These are phyloP conservation scores for Campylomormyrus numenius DNA, from an alignment of 2,113 vertebrate species.

Conservation along the genomic window DNA sequence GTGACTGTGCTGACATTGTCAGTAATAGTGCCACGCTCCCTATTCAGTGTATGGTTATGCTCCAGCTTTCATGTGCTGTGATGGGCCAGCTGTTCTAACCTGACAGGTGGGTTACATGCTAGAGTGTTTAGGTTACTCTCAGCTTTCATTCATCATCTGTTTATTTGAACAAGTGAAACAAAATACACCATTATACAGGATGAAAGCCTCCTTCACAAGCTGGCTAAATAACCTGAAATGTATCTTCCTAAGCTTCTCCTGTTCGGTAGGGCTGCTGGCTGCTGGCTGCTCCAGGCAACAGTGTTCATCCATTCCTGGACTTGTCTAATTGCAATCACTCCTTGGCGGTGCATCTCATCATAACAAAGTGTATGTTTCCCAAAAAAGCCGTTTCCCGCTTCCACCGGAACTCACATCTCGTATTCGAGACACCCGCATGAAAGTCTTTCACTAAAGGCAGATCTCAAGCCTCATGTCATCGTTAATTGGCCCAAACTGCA, in stretches of 20 bases:
- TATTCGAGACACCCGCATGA: background rate
- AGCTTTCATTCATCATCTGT: background rate
- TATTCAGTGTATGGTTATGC: background rate
- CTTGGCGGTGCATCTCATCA: background rate
- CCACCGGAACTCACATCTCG: background rate
- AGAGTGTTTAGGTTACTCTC: background rate
- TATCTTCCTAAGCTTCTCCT: background rate
- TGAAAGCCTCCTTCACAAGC: background rate
- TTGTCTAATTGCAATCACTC: background rate
- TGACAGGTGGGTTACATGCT: background rate
- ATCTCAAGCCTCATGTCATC: background rate
- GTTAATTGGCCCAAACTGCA: background rate
- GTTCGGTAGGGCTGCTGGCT: background rate
- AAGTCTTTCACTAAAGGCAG: background rate
- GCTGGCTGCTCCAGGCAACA: background rate
- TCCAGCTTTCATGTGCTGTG: background rate
- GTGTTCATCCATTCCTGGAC: background rate
- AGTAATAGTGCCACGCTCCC: background rate
- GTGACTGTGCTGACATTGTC: background rate
- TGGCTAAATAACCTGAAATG: background rate
- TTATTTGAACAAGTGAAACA: background rate
- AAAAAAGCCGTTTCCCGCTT: background rate
- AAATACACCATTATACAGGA: background rate
- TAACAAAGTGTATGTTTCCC: background rate
- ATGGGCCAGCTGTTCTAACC: background rate